These are phyloP conservation scores for Globodera ellingtonae DNA, from an alignment of 1,140 invertebrate genomes.

Conservation along the genomic window DNA sequence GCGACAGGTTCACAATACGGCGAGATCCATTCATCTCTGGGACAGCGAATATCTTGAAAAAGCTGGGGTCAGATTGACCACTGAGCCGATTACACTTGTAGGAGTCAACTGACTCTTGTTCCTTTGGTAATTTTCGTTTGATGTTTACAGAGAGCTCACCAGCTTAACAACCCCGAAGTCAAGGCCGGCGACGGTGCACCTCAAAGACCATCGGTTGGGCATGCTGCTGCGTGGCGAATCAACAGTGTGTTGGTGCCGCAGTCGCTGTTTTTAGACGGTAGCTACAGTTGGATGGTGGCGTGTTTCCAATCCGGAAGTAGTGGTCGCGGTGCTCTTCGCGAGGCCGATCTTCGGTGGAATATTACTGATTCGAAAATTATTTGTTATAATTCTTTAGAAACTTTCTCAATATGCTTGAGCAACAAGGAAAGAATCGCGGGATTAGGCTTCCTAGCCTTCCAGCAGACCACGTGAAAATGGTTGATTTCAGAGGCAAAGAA, in stretches of 20 bases:
- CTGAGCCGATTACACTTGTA: constrained; percentile 4
- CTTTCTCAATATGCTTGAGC: not conserved
- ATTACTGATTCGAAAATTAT: not conserved
- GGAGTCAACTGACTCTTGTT: not conserved
- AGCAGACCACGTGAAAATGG: not conserved
- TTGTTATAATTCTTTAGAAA: not conserved
- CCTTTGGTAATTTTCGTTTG: not conserved
- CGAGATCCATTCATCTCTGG: constrained; percentile 17
- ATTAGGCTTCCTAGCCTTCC: not conserved
- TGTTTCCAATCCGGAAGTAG: not conserved
- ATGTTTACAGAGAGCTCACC: not conserved
- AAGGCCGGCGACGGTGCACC: constrained; percentile 6
- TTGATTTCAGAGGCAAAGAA: not conserved
- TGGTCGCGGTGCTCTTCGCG: not conserved
- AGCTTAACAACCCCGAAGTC: constrained; percentile 19
- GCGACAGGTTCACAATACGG: constrained; percentile 15
- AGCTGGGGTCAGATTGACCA: constrained; percentile 9
- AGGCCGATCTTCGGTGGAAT: not conserved
- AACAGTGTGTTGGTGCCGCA: constrained; percentile 9
- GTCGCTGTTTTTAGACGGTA: not conserved
- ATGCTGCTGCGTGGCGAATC: constrained; percentile 17
- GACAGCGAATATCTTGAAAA: constrained; percentile 14
- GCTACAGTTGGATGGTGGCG: constrained; percentile 15
- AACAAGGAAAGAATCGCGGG: constrained; percentile 5
- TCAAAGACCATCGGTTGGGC: not conserved